phyloP scores from a whole-genome alignment of 2,888 invertebrate genomes.

The Himalopsyche tibetana region DNA sequence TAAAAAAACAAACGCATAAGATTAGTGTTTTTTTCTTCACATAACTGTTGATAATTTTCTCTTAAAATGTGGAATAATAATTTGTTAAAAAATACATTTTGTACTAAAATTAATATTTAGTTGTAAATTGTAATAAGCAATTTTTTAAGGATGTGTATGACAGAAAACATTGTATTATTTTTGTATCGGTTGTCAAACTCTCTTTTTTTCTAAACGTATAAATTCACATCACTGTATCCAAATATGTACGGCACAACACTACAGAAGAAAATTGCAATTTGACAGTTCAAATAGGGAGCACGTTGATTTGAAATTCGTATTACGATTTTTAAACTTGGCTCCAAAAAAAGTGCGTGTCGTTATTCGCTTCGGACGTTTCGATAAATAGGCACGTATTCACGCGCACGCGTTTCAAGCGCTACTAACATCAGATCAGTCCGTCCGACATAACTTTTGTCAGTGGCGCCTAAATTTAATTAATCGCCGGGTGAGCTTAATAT shows the following conservation, averaged over 20 bases:
- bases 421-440: constrained; percentile 2
- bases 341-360: constrained; percentile 41
- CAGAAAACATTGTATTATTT: too few species aligned
- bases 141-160: too few species aligned
- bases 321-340: constrained; percentile 40
- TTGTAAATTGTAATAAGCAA: too few species aligned
- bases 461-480: neutral
- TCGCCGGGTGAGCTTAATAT: neutral
- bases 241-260: neutral
- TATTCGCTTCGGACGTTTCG: constrained; percentile 23
- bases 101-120: too few species aligned
- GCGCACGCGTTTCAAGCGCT: constrained; percentile 40
- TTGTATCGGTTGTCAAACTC: too few species aligned
- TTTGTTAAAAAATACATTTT: too few species aligned
- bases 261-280: neutral
- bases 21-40: too few species aligned
- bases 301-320: neutral
- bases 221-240: neutral
- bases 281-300: neutral
- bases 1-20: too few species aligned
- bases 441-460: constrained; percentile 27
- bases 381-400: constrained; percentile 4
- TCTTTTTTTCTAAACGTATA: neutral
- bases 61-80: too few species aligned
- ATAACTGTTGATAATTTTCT: too few species aligned